Base-by-base conservation (phyloP, 1,140 invertebrate species). In the Mamestra configurata region DNA sequence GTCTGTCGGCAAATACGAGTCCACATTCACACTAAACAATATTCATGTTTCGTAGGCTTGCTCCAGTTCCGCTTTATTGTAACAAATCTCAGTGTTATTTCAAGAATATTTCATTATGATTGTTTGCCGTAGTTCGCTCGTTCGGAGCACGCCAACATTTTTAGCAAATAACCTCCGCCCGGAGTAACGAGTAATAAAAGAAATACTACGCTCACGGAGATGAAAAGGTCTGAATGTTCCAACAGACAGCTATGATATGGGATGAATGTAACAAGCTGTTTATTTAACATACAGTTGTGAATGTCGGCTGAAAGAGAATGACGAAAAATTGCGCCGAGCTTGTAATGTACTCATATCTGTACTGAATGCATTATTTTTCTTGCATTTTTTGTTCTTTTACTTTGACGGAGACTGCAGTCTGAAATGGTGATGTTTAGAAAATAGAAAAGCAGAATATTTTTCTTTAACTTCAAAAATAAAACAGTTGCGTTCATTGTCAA, bases 121-220 rank as follows among this genome's bases (percentile, higher is more conserved):
- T 37, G 27, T 64, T 64, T 37, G 35, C 59, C 15, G 66, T 49
- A 49, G 66, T 43, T 70, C 10, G 66, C 13, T 70, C 15, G 66
- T 70, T 46, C 64, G 20, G 20, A 27, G 66, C 40, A 27, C 22
- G 66, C 40, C 37, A 46, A 70, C 66, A 70, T 70, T 70, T 70
- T 70, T 49, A 46, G 37, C 37, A 70, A 70, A 70, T 70, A 70
- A 70, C 66, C 40, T 70, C 13, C 15, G 40, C 11, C 22, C 40
- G 18, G 66, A 37, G 31, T 37, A 64, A 64, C 59, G 59, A 37
- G 59, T 40, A 49, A 70, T 70, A 70, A 70, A 70, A 70, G 66
- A 27, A 70, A 49, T 24, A 27, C 22, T 49, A 49, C 24, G 22
- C 15, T 27, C 13, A 46, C 40, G 46, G 40, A 46, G 43, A 70